These are phyloP conservation scores for Eublepharis macularius DNA, from an alignment of 2,113 vertebrate genomes.

Conservation along the genomic window DNA sequence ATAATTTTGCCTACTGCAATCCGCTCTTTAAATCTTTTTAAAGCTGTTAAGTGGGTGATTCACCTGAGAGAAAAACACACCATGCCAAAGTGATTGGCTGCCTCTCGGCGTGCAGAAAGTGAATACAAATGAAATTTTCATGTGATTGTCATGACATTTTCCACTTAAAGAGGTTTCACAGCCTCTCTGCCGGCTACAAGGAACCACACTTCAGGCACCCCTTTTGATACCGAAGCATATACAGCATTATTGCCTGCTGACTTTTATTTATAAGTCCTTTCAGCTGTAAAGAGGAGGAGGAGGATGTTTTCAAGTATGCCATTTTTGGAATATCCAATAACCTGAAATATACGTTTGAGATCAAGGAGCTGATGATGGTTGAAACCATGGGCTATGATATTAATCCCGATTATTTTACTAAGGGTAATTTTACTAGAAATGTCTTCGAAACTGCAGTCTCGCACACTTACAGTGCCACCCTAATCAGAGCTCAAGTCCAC, in stretches of 20 bases:
- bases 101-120: neutral
- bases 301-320: neutral
- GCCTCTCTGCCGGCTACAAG: conserved; percentile 4
- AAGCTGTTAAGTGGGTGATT: conserved; percentile 7
- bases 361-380: neutral
- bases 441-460: too few species aligned
- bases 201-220: neutral
- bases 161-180: conserved; percentile 16
- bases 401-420: too few species aligned
- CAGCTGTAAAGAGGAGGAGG: neutral
- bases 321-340: neutral
- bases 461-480: too few species aligned
- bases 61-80: conserved; percentile 11
- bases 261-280: neutral
- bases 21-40: conserved; percentile 12
- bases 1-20: conserved; percentile 14
- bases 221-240: conserved; percentile 6
- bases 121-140: conserved; percentile 20
- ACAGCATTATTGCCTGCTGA: neutral
- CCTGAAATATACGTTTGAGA: neutral
- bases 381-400: neutral
- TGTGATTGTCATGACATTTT: neutral
- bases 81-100: conserved; percentile 3
- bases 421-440: too few species aligned
- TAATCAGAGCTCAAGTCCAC: too few species aligned